A percentile compares a stretch with the other conserved stretches of the same genome.
These are phyloP conservation scores for Corythaixoides concolor DNA, from an alignment of 2,113 vertebrate genomes.

Conservation along the genomic window DNA sequence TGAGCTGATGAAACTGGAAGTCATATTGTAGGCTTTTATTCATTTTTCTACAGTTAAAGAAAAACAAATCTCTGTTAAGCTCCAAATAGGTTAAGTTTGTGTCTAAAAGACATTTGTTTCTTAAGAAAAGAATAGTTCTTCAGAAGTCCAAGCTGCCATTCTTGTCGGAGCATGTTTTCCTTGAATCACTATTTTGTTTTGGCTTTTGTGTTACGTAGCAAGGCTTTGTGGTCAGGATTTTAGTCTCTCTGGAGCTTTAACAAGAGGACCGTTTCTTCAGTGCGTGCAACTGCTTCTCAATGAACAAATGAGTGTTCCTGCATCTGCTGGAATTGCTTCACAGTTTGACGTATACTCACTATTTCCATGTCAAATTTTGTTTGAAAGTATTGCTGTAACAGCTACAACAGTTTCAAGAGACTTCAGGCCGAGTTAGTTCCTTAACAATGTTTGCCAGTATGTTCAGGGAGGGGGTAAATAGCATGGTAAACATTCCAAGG, in stretches of 20 bases:
- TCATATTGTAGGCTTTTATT: not conserved
- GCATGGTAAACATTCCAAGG: not conserved
- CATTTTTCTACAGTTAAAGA: not conserved
- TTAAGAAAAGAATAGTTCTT: not conserved
- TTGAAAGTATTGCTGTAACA: conserved; percentile 4
- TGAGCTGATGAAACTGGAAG: not conserved
- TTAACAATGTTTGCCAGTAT: not conserved
- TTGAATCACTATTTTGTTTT: conserved; percentile 24
- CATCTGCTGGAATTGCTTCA: conserved; percentile 22
- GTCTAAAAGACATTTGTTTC: not conserved
- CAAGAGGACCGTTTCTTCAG: not conserved
- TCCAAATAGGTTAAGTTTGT: not conserved
- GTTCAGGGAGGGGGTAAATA: not conserved
- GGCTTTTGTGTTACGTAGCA: not conserved
- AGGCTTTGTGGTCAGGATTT: conserved; percentile 52
- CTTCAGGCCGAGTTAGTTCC: not conserved
- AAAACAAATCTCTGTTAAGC: not conserved
- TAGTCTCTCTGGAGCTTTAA: not conserved
- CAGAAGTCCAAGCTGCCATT: not conserved
- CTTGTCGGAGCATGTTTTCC: conserved; percentile 15
- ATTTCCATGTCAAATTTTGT: not conserved
- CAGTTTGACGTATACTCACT: not conserved
- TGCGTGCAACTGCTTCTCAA: conserved; percentile 22
- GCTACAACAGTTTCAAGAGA: not conserved
- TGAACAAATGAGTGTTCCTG: not conserved